These are phyloP conservation scores for Varanus salvator DNA, from an alignment of 2,113 vertebrate species.

Conservation along the genomic window DNA sequence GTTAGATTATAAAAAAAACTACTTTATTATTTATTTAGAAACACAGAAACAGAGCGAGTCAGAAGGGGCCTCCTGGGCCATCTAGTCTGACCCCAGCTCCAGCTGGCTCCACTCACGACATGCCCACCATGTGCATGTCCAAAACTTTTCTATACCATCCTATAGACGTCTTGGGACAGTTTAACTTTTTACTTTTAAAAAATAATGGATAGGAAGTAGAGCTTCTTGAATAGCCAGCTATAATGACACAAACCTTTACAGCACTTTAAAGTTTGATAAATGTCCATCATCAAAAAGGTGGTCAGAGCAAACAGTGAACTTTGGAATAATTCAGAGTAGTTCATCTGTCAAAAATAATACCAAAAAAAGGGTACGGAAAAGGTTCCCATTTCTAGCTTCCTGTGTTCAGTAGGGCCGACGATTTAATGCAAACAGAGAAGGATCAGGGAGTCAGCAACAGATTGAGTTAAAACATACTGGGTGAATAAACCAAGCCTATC, in stretches of 20 bases:
- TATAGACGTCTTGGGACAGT: too few relatives aligned
- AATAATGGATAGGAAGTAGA: not conserved
- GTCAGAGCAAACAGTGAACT: not conserved
- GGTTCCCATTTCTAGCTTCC: not conserved
- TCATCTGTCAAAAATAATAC: not conserved
- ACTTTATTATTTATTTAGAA: too few relatives aligned
- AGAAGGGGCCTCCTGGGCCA: too few relatives aligned
- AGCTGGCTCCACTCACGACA: too few relatives aligned
- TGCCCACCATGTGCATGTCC: too few relatives aligned
- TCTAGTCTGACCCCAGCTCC: too few relatives aligned
- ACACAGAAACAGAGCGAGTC: too few relatives aligned
- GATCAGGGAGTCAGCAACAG: not conserved
- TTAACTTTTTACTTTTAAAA: too few relatives aligned
- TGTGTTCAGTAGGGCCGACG: not conserved
- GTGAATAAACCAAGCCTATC: not conserved
- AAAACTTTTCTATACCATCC: too few relatives aligned
- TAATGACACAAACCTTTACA: slow-evolving; percentile 1
- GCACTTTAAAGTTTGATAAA: not conserved
- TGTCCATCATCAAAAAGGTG: not conserved
- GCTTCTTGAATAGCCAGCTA: not conserved
- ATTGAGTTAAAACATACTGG: not conserved
- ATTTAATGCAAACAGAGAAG: not conserved
- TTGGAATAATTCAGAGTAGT: not conserved
- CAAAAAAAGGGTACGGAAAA: not conserved
- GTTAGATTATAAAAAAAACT: not conserved